Base-by-base conservation (phyloP, 2,888 invertebrate genomes). In the Molorchus minor region DNA sequence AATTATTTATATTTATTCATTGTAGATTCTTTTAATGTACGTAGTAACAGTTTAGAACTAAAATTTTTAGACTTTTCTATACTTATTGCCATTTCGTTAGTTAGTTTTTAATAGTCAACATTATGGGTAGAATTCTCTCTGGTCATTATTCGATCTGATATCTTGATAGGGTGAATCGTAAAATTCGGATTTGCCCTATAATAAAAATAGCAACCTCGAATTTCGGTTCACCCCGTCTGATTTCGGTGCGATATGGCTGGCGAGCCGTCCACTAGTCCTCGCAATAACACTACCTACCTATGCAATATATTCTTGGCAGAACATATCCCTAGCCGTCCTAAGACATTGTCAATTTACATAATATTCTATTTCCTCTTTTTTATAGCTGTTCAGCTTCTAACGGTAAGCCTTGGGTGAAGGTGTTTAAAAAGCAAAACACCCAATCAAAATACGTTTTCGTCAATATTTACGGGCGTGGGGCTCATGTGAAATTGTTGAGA, bases 291-390 rank as follows among this genome's bases (percentile, higher is more conserved):
- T 25, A 25, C 4, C 25, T 25, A 25, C 25, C 25, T 3, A 5
- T 17, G 20, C 36, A 53, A 47, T 21, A 45, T 21, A 3, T 25
- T 33, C 12, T 12, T 29, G 67, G 64, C 70, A 70, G 64, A 68
- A 65, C 70, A 69, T 69, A 70, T 70, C 68, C 52, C 59, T 47
- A 60, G 64, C 70, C 70, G 67, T 68, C 68, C 70, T 57, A 10
- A 51, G 3, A 44, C 49, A 55, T 46, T 15, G 68, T 68, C 64
- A 65, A 64, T 68, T 61, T 63, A 51, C 12, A 30, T 44, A 44
- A n/a, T 25, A n/a, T 13, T 47, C 16, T 33, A 5, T 25, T 25
- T 25, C 25, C 38, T 51, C 21, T 51, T 41, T 52, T 41, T 61
- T 61, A 52, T 59, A 64, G 61, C 61, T 25, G 25, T 33, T 46